phyloP scores from a whole-genome alignment of 2,888 invertebrate genomes.

The Parnassius smintheus region DNA sequence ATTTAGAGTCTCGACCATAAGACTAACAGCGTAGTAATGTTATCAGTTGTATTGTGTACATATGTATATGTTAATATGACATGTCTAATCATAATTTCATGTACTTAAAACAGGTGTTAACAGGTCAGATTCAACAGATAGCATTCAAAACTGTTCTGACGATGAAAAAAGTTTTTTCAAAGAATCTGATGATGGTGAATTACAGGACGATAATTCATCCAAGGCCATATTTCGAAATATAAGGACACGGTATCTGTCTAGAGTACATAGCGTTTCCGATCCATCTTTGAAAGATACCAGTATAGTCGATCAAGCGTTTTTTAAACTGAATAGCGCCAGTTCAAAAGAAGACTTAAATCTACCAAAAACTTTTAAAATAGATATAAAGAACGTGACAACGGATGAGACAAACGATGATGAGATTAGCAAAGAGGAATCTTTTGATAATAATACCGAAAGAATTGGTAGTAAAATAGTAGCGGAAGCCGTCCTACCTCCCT shows the following conservation, averaged over 20 bases:
- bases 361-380: constrained; percentile 44
- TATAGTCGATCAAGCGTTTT: constrained; percentile 66
- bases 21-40: constrained; percentile 37
- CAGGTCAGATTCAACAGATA: constrained; percentile 68
- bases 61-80: constrained; percentile 42
- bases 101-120: constrained; percentile 73
- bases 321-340: constrained; percentile 45
- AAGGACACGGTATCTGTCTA: constrained; percentile 65
- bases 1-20: constrained; percentile 35
- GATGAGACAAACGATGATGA: constrained; percentile 64
- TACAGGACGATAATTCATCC: constrained; percentile 55
- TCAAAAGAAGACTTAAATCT: constrained; percentile 33
- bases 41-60: constrained; percentile 43
- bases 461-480: constrained; percentile 35
- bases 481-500: constrained; percentile 44
- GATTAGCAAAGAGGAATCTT: constrained; percentile 37
- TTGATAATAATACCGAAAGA: constrained; percentile 35
- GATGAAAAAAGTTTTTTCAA: constrained; percentile 51
- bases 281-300: constrained; percentile 49
- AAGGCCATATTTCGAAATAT: constrained; percentile 70
- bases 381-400: constrained; percentile 59
- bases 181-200: constrained; percentile 53
- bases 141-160: constrained; percentile 54
- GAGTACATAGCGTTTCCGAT: constrained; percentile 67
- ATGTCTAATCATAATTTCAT: constrained; percentile 65